A percentile compares a stretch with the other conserved stretches of the same genome.
Evolutionary conservation across 1,140 invertebrate genomes (phyloP).

Genomic region (Armadillidium nasatum): DNA sequence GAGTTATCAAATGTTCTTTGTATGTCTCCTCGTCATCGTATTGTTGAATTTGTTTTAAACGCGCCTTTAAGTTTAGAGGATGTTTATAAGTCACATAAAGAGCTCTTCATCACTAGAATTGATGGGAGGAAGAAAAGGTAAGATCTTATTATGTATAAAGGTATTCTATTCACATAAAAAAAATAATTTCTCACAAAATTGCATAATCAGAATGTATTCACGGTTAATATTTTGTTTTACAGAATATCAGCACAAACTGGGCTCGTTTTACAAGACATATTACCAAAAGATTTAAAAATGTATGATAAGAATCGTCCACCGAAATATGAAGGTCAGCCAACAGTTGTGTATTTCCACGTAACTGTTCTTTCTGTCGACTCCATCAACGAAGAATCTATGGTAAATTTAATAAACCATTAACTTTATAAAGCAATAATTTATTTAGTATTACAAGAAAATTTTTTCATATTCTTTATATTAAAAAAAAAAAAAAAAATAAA

Average conservation of each 20-base stretch:
- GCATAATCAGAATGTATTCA: not conserved
- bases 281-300: slow-evolving; percentile 73
- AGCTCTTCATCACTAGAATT: slow-evolving; percentile 20
- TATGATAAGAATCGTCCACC: slow-evolving; percentile 86
- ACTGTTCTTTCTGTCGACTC: slow-evolving; percentile 80
- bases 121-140: slow-evolving; percentile 30
- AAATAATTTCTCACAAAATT: not conserved
- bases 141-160: not conserved
- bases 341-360: slow-evolving; percentile 81
- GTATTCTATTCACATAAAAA: not conserved
- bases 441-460: not conserved
- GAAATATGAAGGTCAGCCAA: slow-evolving; percentile 75
- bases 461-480: not conserved
- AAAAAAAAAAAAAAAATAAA: not conserved
- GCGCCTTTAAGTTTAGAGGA: slow-evolving; percentile 28
- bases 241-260: slow-evolving; percentile 40
- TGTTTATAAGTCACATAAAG: slow-evolving; percentile 25
- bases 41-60: slow-evolving; percentile 35
- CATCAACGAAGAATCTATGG: slow-evolving; percentile 89
- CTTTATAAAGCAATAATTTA: not conserved
- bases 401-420: slow-evolving; percentile 50
- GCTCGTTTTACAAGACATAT: slow-evolving; percentile 59
- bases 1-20: slow-evolving; percentile 33
- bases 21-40: slow-evolving; percentile 34
- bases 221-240: not conserved